These are phyloP conservation scores for Saccostrea echinata DNA, from an alignment of 1,140 invertebrate species.

Conservation along the genomic window DNA sequence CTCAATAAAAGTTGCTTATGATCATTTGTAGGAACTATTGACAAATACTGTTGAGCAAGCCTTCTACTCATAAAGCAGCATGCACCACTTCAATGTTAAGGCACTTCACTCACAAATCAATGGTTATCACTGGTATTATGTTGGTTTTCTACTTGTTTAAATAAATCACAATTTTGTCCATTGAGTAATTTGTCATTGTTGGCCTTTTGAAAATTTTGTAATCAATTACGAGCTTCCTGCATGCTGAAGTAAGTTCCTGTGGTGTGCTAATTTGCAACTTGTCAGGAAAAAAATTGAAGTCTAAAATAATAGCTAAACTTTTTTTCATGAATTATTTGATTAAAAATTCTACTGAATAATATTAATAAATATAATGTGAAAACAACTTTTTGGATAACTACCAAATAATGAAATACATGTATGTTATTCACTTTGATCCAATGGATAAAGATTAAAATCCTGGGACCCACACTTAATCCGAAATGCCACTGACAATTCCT, in stretches of 20 bases:
- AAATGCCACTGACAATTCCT: too few species aligned
- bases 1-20: not conserved
- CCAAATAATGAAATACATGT: too few species aligned
- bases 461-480: too few species aligned
- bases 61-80: not conserved
- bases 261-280: not conserved
- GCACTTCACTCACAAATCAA: constrained; percentile 8
- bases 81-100: not conserved
- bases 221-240: not conserved
- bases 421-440: too few species aligned
- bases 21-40: not conserved
- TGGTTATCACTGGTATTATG: constrained; percentile 20
- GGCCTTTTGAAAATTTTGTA: not conserved
- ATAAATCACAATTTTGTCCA: not conserved
- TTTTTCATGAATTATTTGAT: too few species aligned
- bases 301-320: too few species aligned
- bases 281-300: too few species aligned
- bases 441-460: too few species aligned
- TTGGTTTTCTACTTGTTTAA: constrained; percentile 23
- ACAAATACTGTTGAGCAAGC: not conserved
- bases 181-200: constrained; percentile 22
- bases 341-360: too few species aligned
- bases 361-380: too few species aligned
- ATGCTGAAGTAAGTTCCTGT: not conserved
- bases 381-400: too few species aligned